Base-by-base conservation (phyloP, 2,797 vertebrate species). In the Falco naumanni region DNA sequence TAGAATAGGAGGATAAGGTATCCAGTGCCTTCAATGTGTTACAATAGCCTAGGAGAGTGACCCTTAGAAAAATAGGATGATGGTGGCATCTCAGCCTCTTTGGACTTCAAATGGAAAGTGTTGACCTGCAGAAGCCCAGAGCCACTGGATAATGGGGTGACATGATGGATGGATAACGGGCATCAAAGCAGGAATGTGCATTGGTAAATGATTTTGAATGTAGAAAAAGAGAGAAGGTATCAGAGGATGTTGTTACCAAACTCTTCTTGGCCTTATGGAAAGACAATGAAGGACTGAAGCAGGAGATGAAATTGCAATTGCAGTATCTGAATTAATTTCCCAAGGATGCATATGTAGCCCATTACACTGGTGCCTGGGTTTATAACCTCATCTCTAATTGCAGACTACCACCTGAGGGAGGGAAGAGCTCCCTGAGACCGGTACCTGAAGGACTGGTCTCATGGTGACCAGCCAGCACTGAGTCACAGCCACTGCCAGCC, bases 381-480 rank as follows among this genome's bases (percentile, higher is more conserved):
- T 74, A 17, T 57, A 78, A 63, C 26, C 39, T 59, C 68, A 31
- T 25, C 33, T 63, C 33, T 59, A 14, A 43, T 11, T 69, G 45
- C 37, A 76, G n/a, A 43, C 3, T 12, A 12, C 3, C 9, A 14
- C 31, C 11, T 1, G 14, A 70, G 34, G 43, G 72, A 92, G 29
- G 59, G 16, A 54, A 22, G 29, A 56, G 26, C 11, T 81, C 19
- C 34, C 51, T 19, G 39, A 47, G 50, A 11, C 0, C 1, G 4
- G 5, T 8, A 11, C 13, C n/a, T 4, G 7, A 43, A 76, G 50
- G 25, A 31, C 0, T 41, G 33, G 10, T 21, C 28, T 50, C 2
- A 0, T 21, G 31, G 25, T 80, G 45, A 53, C 29, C 0, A 0
- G 18, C 31, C 29, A 81, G 39, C 1, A 7, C n/a, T 33, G 45